Percentiles rank a stretch among this genome's conserved stretches.
Conservation (phyloP, 2,113 vertebrate species). For the Archilochus colubris region DNA sequence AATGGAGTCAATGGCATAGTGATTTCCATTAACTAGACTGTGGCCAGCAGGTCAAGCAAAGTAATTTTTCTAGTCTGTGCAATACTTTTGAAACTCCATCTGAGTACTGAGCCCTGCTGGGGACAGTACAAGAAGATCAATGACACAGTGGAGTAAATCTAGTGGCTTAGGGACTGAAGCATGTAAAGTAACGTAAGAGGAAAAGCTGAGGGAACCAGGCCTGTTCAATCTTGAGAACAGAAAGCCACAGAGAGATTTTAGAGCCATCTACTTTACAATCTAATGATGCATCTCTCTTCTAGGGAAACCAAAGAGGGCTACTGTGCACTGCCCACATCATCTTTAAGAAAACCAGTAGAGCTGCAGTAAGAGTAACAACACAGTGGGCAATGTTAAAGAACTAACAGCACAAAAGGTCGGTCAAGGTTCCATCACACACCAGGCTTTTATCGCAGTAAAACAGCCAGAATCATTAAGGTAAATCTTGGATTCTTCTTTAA, state of each 20-base stretch:
- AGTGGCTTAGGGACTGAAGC: neutral
- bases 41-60: neutral
- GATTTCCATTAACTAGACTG: neutral
- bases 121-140: neutral
- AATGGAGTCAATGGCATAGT: neutral
- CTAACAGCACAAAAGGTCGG: neutral
- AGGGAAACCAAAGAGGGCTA: neutral
- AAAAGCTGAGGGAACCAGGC: neutral
- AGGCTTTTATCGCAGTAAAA: neutral
- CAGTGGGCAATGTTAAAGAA: neutral
- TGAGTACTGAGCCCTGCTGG: neutral
- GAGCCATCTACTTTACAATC: neutral
- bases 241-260: neutral
- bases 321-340: neutral
- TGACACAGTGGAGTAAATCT: neutral
- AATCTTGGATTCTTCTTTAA: neutral
- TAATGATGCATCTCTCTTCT: neutral
- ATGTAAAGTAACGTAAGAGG: fast-evolving
- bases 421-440: neutral
- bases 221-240: neutral
- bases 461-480: neutral
- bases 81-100: neutral
- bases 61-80: neutral
- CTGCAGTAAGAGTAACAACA: neutral
- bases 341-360: neutral